These are phyloP conservation scores for Brachionus angularis DNA, from an alignment of 1,140 invertebrate genomes.

Conservation along the genomic window DNA sequence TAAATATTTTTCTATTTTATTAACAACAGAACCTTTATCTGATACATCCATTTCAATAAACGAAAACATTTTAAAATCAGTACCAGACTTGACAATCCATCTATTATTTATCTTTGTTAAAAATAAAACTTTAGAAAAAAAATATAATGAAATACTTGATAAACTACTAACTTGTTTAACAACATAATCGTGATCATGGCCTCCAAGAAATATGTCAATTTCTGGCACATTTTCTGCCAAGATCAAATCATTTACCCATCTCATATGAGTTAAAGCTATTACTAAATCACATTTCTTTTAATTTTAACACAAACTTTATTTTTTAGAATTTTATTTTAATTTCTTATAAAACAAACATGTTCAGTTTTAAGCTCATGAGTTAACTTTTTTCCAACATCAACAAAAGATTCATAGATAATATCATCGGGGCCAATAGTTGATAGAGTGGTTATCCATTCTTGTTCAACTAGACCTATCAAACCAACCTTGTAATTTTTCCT, in stretches of 20 bases:
- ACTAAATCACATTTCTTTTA: conserved; percentile 76
- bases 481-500: no score
- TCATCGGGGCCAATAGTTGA: conserved; percentile 81
- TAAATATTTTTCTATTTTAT: conserved; percentile 69
- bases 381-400: conserved; percentile 72
- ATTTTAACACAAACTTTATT: conserved; percentile 27
- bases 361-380: conserved; percentile 61
- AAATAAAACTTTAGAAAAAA: background rate
- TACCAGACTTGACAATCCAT: conserved; percentile 73
- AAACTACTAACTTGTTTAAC: conserved; percentile 68
- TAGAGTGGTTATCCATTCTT: conserved; percentile 82
- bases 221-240: conserved; percentile 72
- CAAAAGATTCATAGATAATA: conserved; percentile 77
- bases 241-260: conserved; percentile 78
- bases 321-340: background rate
- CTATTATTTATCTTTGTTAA: conserved; percentile 15
- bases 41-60: conserved; percentile 66
- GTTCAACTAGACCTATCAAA: conserved; percentile 73
- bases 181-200: conserved; percentile 78
- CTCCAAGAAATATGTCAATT: conserved; percentile 80
- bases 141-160: conserved; percentile 3
- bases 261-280: conserved; percentile 84
- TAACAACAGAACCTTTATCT: conserved; percentile 55
- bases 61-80: conserved; percentile 81
- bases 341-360: background rate